Conservation (phyloP, 1,140 invertebrate genomes). For the Heliconius himera region DNA sequence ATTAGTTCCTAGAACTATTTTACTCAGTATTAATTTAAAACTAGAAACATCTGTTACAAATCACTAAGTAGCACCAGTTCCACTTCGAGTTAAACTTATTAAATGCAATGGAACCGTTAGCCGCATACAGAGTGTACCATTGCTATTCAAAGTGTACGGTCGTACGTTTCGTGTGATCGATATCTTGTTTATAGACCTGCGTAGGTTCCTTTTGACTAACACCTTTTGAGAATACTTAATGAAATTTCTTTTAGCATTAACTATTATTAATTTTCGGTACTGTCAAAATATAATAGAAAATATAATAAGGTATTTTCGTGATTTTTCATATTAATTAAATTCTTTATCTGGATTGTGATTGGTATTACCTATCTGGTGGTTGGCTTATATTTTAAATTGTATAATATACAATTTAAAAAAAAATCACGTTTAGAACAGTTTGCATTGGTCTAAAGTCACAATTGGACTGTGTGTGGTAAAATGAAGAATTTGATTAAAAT, state of each 20-base stretch:
- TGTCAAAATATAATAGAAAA: background rate
- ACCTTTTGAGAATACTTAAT: slow-evolving; percentile 20
- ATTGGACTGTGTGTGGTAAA: too few relatives aligned
- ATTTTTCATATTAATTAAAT: too few relatives aligned
- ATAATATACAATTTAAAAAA: too few relatives aligned
- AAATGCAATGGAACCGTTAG: slow-evolving; percentile 45
- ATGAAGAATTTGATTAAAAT: too few relatives aligned
- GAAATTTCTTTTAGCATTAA: background rate
- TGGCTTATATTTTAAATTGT: too few relatives aligned
- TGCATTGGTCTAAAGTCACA: too few relatives aligned
- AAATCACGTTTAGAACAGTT: too few relatives aligned
- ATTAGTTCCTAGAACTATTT: slow-evolving; percentile 16
- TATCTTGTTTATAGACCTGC: slow-evolving; percentile 59
- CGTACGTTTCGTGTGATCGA: slow-evolving; percentile 60
- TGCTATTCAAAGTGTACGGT: slow-evolving; percentile 61
- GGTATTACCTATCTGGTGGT: too few relatives aligned
- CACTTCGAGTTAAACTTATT: slow-evolving; percentile 30
- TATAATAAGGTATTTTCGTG: too few relatives aligned
- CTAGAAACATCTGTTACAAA: slow-evolving; percentile 44
- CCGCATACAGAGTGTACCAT: slow-evolving; percentile 58
- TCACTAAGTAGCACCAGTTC: slow-evolving; percentile 24
- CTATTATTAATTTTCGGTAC: background rate
- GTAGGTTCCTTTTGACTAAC: slow-evolving; percentile 27
- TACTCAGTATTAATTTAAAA: slow-evolving; percentile 16
- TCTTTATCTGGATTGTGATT: too few relatives aligned